phyloP scores from a whole-genome alignment of 2,888 invertebrate genomes.

The Parochlus steinenii region DNA sequence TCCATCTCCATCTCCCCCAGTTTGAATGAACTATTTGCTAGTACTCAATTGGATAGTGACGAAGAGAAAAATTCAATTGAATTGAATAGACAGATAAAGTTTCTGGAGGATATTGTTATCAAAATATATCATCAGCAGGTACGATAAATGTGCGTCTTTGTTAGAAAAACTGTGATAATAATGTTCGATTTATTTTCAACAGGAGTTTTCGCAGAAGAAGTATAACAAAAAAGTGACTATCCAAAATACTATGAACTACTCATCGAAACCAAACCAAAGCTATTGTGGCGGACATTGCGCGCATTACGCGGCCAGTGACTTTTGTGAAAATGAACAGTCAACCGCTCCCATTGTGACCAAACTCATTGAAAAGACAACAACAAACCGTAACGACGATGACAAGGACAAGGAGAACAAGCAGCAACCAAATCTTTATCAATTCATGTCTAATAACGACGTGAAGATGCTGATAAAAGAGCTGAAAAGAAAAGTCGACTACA shows the following conservation, averaged over 20 bases:
- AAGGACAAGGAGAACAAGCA: conserved; percentile 3
- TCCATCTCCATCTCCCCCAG: conserved; percentile 1
- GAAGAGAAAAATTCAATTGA: not conserved
- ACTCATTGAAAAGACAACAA: too few species aligned
- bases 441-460: conserved; percentile 27
- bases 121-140: conserved; percentile 8
- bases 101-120: conserved; percentile 8
- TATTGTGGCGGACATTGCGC: too few species aligned
- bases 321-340: not conserved
- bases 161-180: not conserved
- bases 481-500: conserved; percentile 30
- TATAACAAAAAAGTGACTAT: not conserved
- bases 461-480: conserved; percentile 28
- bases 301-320: not conserved
- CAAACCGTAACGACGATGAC: conserved; percentile 3
- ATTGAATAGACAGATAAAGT: not conserved
- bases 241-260: conserved; percentile 12
- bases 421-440: conserved; percentile 5
- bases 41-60: not conserved
- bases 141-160: too few species aligned
- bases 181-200: too few species aligned
- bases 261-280: conserved; percentile 1
- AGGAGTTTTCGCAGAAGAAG: conserved; percentile 1
- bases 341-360: not conserved
- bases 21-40: conserved; percentile 8